Conservation (phyloP, 2,888 invertebrate species). For the Palloptera scutellata region DNA sequence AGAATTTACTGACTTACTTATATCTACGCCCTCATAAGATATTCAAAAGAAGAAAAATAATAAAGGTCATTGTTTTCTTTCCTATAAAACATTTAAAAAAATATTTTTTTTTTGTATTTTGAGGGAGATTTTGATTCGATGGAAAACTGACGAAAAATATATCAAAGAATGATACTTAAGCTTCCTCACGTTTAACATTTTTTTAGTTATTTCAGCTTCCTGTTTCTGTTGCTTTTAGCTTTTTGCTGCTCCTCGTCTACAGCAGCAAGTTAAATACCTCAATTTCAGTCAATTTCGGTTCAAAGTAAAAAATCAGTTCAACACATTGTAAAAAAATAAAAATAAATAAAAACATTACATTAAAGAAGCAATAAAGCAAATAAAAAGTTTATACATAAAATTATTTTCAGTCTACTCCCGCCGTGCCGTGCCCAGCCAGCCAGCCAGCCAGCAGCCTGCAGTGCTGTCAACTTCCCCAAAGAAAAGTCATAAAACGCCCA, state of each 20-base stretch:
- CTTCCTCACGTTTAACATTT: too few species aligned
- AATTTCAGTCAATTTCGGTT: not conserved
- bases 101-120: too few species aligned
- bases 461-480: not conserved
- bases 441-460: not conserved
- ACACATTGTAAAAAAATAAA: not conserved
- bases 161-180: too few species aligned
- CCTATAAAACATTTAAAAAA: too few species aligned
- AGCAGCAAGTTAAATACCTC: not conserved
- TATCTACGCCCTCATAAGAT: too few species aligned
- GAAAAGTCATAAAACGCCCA: constrained; percentile 2
- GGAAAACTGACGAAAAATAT: too few species aligned
- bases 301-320: not conserved
- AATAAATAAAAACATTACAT: not conserved
- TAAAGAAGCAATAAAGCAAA: constrained; percentile 12
- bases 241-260: not conserved
- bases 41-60: too few species aligned
- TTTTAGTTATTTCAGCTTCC: too few species aligned
- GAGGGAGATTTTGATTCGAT: too few species aligned
- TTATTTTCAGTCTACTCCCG: not conserved
- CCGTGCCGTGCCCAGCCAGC: not conserved
- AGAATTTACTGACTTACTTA: too few species aligned
- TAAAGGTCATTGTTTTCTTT: too few species aligned
- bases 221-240: too few species aligned
- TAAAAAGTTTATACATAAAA: constrained; percentile 3